phyloP scores from a whole-genome alignment of 2,113 vertebrate genomes.

The Nymphicus hollandicus region DNA sequence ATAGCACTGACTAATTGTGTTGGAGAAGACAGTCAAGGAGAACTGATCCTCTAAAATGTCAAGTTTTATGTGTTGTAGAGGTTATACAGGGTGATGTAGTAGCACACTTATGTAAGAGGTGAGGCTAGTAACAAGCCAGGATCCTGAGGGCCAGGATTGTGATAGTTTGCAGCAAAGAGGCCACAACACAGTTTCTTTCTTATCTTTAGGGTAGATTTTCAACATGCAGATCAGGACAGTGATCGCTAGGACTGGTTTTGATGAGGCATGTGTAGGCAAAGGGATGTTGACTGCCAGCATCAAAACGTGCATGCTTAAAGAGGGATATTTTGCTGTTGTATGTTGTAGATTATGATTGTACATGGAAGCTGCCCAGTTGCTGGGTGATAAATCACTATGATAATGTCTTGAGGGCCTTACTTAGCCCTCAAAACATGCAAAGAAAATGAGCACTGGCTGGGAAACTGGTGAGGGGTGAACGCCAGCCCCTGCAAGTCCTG shows the following conservation, averaged over 20 bases:
- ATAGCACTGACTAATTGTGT: background rate
- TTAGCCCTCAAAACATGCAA: background rate
- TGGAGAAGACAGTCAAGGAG: background rate
- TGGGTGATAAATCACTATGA: background rate
- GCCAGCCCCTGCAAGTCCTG: background rate
- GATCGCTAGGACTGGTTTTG: background rate
- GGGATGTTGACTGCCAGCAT: background rate
- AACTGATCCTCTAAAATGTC: accelerated
- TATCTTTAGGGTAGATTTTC: background rate
- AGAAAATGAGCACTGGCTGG: background rate
- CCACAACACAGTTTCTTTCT: background rate
- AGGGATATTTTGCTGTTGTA: background rate
- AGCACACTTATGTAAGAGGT: background rate
- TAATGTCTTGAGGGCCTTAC: background rate
- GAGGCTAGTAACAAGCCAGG: background rate
- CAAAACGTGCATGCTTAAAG: background rate
- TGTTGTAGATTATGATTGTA: background rate
- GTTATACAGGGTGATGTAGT: background rate
- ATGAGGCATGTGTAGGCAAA: background rate
- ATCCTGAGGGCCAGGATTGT: background rate
- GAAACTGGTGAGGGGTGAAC: background rate
- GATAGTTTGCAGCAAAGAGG: background rate
- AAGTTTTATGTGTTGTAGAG: background rate
- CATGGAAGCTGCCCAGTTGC: background rate
- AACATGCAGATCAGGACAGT: background rate